Conservation (phyloP, 2,797 vertebrate species). For the Macroramphosus scolopax region DNA sequence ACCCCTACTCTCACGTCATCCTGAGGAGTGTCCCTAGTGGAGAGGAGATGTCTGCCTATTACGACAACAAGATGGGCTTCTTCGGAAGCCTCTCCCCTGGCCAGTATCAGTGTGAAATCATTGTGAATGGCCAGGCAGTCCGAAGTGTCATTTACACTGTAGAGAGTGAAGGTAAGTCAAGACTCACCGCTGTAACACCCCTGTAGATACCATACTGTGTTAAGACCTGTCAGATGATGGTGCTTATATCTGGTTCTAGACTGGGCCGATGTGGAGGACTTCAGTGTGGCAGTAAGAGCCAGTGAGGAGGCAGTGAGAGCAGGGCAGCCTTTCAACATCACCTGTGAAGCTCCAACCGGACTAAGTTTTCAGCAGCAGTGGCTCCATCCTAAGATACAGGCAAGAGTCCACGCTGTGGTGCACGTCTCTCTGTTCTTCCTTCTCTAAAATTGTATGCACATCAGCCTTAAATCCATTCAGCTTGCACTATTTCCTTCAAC, state of each 20-base stretch:
- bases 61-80: slow-evolving; percentile 87
- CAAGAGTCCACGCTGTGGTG: slow-evolving; percentile 54
- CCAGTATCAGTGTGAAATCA: slow-evolving; percentile 85
- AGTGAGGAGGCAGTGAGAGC: slow-evolving; percentile 83
- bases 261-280: slow-evolving; percentile 67
- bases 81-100: slow-evolving; percentile 76
- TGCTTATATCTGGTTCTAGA: slow-evolving; percentile 42
- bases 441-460: slow-evolving; percentile 11
- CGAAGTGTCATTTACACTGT: slow-evolving; percentile 83
- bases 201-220: slow-evolving; percentile 15
- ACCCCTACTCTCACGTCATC: slow-evolving; percentile 79
- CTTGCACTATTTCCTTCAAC: slow-evolving; percentile 28
- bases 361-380: slow-evolving; percentile 84
- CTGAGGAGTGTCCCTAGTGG: slow-evolving; percentile 72
- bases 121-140: slow-evolving; percentile 62
- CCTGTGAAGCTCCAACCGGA: slow-evolving; percentile 84
- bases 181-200: neutral
- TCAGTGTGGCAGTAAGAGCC: slow-evolving; percentile 83
- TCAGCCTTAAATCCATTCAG: neutral
- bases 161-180: slow-evolving; percentile 72
- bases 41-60: slow-evolving; percentile 69
- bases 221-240: slow-evolving; percentile 20
- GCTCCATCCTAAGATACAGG: slow-evolving; percentile 89
- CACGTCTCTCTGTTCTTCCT: neutral
- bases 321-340: slow-evolving; percentile 85